Evolutionary conservation across 2,888 invertebrate species (phyloP).

Genomic region (Choristoneura rosaceana): DNA sequence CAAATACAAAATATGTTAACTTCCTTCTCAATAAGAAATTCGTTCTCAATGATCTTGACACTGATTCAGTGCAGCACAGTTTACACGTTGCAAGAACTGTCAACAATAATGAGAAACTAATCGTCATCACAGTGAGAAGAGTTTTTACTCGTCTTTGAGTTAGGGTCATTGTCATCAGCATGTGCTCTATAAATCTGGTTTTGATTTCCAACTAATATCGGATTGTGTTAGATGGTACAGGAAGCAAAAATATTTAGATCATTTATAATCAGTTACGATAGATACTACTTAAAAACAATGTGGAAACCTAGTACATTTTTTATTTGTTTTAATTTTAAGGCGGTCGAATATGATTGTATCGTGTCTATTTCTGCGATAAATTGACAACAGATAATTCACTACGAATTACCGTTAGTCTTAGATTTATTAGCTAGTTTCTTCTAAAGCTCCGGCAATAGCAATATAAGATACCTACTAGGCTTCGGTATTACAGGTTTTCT

Average conservation of each 20-base stretch:
- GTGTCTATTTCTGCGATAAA: too few relatives aligned
- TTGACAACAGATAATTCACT: not conserved
- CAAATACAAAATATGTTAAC: constrained; percentile 21
- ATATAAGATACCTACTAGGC: too few relatives aligned
- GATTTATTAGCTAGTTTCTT: not conserved
- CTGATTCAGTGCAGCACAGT: constrained; percentile 47
- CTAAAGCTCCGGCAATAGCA: not conserved
- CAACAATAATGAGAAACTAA: constrained; percentile 55
- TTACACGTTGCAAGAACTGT: constrained; percentile 47
- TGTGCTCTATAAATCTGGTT: constrained; percentile 38
- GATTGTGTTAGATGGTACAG: constrained; percentile 10
- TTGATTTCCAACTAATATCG: constrained; percentile 11
- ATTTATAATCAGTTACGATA: not conserved
- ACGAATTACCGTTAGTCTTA: not conserved
- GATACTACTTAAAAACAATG: too few relatives aligned
- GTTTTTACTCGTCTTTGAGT: constrained; percentile 35
- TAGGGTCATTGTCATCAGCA: constrained; percentile 38
- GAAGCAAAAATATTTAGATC: constrained; percentile 6
- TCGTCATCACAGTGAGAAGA: constrained; percentile 39
- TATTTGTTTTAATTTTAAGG: too few relatives aligned
- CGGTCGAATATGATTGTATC: too few relatives aligned
- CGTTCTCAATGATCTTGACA: constrained; percentile 49
- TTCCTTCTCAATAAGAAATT: constrained; percentile 15
- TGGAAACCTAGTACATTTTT: too few relatives aligned
- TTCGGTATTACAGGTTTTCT: too few relatives aligned